These are phyloP conservation scores for Nematostella vectensis DNA, from an alignment of 92 coral and sea anemone genomes.

Conservation along the genomic window DNA sequence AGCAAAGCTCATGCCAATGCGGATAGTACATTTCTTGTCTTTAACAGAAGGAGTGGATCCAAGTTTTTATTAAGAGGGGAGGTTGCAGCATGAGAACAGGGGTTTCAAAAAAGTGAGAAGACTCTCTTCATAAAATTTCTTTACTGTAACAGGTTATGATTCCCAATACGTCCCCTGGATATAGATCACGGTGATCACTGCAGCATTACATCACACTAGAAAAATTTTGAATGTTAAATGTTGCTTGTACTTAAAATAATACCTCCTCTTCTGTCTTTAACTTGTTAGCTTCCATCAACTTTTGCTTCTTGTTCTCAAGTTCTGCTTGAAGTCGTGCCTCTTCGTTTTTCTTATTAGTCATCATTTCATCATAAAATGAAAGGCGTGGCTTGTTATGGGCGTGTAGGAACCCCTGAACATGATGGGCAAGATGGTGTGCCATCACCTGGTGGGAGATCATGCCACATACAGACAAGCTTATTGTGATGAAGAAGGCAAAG, in stretches of 20 bases:
- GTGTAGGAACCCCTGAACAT: slow-evolving; percentile 82
- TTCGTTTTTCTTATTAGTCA: slow-evolving; percentile 70
- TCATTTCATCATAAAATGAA: slow-evolving; percentile 97
- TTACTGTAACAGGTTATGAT: no score
- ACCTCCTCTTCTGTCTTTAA: slow-evolving; percentile 79
- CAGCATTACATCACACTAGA: no score
- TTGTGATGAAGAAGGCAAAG: background rate
- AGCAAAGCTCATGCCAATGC: no score
- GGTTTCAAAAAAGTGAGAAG: no score
- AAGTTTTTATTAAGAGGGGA: no score
- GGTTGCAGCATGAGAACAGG: no score
- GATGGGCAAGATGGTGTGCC: slow-evolving; percentile 89
- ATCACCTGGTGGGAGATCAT: slow-evolving; percentile 87
- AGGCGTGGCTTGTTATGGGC: slow-evolving; percentile 81
- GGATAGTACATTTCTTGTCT: no score
- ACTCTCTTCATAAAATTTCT: no score
- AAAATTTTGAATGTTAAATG: background rate
- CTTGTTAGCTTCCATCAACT: slow-evolving; percentile 63
- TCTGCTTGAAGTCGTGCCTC: slow-evolving; percentile 65
- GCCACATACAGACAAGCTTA: background rate
- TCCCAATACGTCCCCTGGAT: no score
- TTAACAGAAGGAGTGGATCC: no score
- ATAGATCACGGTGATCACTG: no score
- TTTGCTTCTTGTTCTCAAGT: slow-evolving; percentile 41
- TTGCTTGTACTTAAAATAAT: background rate